A percentile compares a stretch with the other conserved stretches of the same genome.
phyloP scores from a whole-genome alignment of 2,888 invertebrate species.

The Lamellibrachia satsuma region DNA sequence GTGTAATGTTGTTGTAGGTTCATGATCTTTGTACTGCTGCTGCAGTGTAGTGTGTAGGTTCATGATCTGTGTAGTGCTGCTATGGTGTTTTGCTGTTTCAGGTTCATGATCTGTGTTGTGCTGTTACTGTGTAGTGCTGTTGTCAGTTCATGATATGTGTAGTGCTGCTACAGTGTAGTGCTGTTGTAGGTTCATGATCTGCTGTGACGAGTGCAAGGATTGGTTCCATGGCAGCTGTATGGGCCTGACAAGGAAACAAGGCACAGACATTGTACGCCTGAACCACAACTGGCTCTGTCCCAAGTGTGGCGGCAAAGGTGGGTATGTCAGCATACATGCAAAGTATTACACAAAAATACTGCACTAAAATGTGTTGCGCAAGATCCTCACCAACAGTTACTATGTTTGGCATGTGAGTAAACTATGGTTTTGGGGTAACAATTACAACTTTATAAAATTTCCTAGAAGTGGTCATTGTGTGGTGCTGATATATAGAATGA shows the following conservation, averaged over 20 bases:
- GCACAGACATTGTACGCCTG: slow-evolving; percentile 81
- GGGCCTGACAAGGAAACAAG: slow-evolving; percentile 82
- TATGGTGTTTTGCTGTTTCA: no score
- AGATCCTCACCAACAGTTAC: neutral
- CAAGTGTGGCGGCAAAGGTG: slow-evolving; percentile 43
- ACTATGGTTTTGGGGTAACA: neutral
- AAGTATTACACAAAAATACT: neutral
- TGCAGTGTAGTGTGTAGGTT: neutral
- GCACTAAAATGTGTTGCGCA: neutral
- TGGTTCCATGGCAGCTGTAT: slow-evolving; percentile 99
- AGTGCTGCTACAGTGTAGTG: neutral
- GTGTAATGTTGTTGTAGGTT: no score
- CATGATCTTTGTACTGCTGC: no score
- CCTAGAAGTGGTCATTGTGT: neutral
- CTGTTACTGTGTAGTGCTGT: neutral
- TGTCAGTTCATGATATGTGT: no score
- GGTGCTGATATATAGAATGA: no score
- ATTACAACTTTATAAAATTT: no score
- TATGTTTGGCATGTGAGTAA: neutral
- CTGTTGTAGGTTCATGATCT: slow-evolving; percentile 85
- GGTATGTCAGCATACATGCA: neutral
- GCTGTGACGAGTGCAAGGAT: slow-evolving; percentile 93
- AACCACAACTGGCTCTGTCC: slow-evolving; percentile 59
- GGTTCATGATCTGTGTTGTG: neutral
- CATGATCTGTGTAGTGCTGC: no score